Base-by-base conservation (phyloP, 2,888 invertebrate genomes). In the Volucella bombylans region DNA sequence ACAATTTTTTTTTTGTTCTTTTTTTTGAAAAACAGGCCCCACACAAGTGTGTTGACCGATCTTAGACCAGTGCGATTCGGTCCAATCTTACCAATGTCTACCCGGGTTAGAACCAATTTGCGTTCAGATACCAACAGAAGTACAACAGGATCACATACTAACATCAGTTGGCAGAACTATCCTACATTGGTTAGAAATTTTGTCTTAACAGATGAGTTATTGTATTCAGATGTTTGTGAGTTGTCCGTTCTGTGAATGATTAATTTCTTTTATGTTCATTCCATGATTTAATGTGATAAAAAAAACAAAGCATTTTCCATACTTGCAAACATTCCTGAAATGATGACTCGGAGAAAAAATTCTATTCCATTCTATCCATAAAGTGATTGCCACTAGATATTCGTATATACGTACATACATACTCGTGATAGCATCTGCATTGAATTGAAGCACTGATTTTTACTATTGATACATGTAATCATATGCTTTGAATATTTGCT, bases 21-120 rank as follows among this genome's bases (percentile, higher is more conserved):
- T 10, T 54, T 39, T 43, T 11, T 31, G 31, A 12, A 41, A 31
- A 62, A 55, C 64, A 83, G 80, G 65, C 65, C 80, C 2, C 59
- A 65, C 9, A 74, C 83, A 45, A 83, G 83, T 74, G 15, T 54
- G 85, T 89, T 88, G 81, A 90, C 69, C 23, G 90, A 90, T 85
- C 83, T 90, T 74, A 87, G 87, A 11, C 89, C 90, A 4, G 90
- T 90, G 67, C 88, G 88, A 1, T 71, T 87, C 47, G 82, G 87
- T 18, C 87, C 88, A 8, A 62, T 78, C 31, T 49, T 88, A 65
- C 87, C 88, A 18, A 82, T 81, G 81, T 69, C 87, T 72, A 87
- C 78, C 64, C 82, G 86, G 12, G 85, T 81, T 10, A 85, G 71
- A 74, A 15, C 71, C 8, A 83, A 74, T 9, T 71, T 83, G 49